Conservation (phyloP, 2,113 vertebrate genomes). For the Macroglossus sobrinus region DNA sequence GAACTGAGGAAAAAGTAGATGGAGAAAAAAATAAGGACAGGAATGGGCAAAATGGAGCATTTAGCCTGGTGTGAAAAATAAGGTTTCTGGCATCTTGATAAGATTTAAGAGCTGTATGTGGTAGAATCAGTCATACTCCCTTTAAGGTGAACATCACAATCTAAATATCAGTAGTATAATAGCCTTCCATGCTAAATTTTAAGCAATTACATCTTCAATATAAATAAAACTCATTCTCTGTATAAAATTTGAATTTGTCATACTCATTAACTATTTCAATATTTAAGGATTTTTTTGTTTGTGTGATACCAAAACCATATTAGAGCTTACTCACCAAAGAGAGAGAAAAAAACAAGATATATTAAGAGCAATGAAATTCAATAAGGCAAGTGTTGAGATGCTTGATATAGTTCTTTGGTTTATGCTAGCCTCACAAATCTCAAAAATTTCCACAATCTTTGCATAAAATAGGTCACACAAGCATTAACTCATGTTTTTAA, state of each 20-base stretch:
- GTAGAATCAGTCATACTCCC: neutral
- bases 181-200: neutral
- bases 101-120: neutral
- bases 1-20: neutral
- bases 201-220: neutral
- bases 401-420: neutral
- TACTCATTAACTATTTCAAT: neutral
- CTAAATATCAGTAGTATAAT: neutral
- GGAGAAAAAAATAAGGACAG: neutral
- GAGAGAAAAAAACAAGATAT: neutral
- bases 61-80: neutral
- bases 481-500: neutral
- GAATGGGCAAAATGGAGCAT: neutral
- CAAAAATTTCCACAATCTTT: neutral
- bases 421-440: neutral
- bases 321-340: neutral
- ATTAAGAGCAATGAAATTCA: neutral
- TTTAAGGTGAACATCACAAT: neutral
- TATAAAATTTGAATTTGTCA: neutral
- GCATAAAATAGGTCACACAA: neutral
- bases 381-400: too few species aligned
- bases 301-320: neutral
- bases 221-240: neutral
- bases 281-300: neutral
- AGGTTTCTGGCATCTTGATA: neutral